Conservation (phyloP, 2,888 invertebrate species). For the Epinotia bilunana region DNA sequence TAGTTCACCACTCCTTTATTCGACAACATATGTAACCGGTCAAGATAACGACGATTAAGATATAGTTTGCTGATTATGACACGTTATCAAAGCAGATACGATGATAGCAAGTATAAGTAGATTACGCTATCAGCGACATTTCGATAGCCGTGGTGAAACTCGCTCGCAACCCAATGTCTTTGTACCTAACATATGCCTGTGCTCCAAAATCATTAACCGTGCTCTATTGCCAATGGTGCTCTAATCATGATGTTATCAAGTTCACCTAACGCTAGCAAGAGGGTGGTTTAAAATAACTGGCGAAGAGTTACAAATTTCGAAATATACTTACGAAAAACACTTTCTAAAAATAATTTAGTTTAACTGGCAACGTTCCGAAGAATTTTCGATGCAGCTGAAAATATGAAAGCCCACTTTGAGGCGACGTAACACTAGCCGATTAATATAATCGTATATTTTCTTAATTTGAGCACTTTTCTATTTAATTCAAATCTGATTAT, state of each 20-base stretch:
- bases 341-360: constrained; percentile 34
- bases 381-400: constrained; percentile 52
- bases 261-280: constrained; percentile 24
- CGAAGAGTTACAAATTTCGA: constrained; percentile 31
- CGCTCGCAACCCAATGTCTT: constrained; percentile 36
- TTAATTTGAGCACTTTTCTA: not conserved
- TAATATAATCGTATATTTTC: not conserved
- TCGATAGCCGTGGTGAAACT: constrained; percentile 28
- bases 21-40: constrained; percentile 42
- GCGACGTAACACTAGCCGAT: constrained; percentile 9
- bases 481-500: not conserved
- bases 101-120: constrained; percentile 54
- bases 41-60: constrained; percentile 60
- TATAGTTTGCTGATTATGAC: constrained; percentile 61
- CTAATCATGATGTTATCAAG: not conserved
- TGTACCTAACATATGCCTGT: constrained; percentile 10
- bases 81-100: constrained; percentile 60
- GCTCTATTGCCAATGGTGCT: constrained; percentile 7
- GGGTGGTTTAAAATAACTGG: constrained; percentile 29
- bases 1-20: constrained; percentile 33
- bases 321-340: constrained; percentile 35
- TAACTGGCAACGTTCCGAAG: constrained; percentile 58
- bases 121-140: constrained; percentile 61
- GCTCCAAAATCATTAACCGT: constrained; percentile 9
- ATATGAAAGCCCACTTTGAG: constrained; percentile 47